Evolutionary conservation across 1,140 invertebrate species (phyloP), one percentile per base, ranked within the genome.

Genomic region (Halictus rubicundus): DNA sequence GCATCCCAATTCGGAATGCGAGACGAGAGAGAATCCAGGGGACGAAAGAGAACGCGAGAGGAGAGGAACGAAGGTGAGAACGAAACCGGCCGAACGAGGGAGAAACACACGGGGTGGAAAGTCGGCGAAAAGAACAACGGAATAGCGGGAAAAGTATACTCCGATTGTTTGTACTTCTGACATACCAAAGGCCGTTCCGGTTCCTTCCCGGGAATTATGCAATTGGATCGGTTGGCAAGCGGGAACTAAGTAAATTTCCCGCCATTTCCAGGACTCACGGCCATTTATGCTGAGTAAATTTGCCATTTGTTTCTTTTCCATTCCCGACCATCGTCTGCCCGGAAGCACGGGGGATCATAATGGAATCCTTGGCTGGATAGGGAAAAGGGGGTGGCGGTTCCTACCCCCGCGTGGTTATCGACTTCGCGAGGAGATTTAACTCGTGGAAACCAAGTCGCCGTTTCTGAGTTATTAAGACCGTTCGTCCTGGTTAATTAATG

Each of bases 241-340:
- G 63, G 76, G 83, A 82, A 73, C 84, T 86, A 86, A 86, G 84
- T 82, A 86, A 86, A 86, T 86, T 85, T 86, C 68, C 75, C 83
- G 54, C 80, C 80, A 80, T 85, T 85, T 80, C 78, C 84, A 86
- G 78, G 59, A 82, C 79, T 79, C 75, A 57, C 64, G 70, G 64
- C 80, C 84, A 69, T 86, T 86, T 86, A 85, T 86, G 83, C 80
- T 65, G 76, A 72, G 84, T 82, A 86, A 86, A 86, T 82, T 85
- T 82, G 49, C 73, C 80, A 79, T 85, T 86, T 85, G 80, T 86
- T 86, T 85, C 83, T 86, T 82, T 86, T 85, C 39, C 76, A 85
- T 85, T 73, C 49, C 78, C 39, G 54, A n/a, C 27, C 60, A 59
- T 57, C 66, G 59, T 60, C 72, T 54, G 57, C 23, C 59, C 72